Base-by-base conservation (phyloP, 2,888 invertebrate genomes). In the Endotricha flammealis region DNA sequence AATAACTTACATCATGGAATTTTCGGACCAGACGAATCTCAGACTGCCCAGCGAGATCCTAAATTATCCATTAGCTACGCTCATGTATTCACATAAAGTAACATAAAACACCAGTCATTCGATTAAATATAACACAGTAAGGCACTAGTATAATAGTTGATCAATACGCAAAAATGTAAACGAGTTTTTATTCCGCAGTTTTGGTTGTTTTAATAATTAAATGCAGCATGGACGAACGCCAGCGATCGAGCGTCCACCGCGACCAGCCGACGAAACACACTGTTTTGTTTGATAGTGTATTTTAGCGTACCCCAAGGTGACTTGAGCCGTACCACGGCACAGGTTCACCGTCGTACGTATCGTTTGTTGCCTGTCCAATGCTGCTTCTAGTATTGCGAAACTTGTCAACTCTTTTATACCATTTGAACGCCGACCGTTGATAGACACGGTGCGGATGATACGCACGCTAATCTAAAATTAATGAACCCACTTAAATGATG, bases 211-310 rank as follows among this genome's bases (percentile, higher is more conserved):
- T 8, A 25, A 16, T 3, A 9, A 1, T 12, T 13, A 10, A 20
- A 2, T 3, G 12, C 10, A 29, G 5, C 10, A 22, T 31, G n/a
- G 46, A 42, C 44, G 35, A 38, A 43, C 39, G 40, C 36, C n/a
- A n/a, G 43, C 58, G 46, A 43, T 47, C 82, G 80, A 79, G 74
- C 61, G 61, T 42, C 70, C 53, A 45, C 41, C 50, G 52, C 73
- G 58, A 39, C 50, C 63, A 58, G 39, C 50, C 64, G 59, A 57
- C 63, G 60, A 62, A 69, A 69, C 74, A 61, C 68, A 85, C 85
- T 85, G 85, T 83, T 85, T 81, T 80, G 79, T 85, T 81, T 80
- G 79, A 79, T 80, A 74, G 77, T 68, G 74, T 81, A 75, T 76
- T 80, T 78, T 77, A 79, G 75, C 78, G 80, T 76, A 67, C 62